Evolutionary conservation across 2,113 vertebrate genomes (phyloP), one percentile per base, ranked within the genome.

Genomic region (Ceuthmochares aereus): DNA sequence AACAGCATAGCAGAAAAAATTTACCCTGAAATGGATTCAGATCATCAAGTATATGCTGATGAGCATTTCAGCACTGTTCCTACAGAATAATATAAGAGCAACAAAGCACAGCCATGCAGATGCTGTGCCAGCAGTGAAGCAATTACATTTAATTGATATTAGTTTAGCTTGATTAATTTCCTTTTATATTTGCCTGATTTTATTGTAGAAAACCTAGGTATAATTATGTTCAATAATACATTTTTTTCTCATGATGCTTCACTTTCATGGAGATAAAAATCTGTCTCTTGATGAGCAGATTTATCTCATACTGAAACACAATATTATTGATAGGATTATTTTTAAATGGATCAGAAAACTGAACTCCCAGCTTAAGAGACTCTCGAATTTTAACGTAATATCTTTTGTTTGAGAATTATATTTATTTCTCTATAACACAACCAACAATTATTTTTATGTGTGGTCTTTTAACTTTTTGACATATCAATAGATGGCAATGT

Each of bases 151-250:
- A 80, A 79, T 70, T 73, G 23, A 67, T 63, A 82, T 76, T 54
- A 83, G 16, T 52, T 94, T 88, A 91, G 18, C 9, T 17, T 88
- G 60, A 95, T 90, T 72, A 80, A 59, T 79, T 78, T 91, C 87
- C 10, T 85, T 91, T 72, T 80, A 34, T 88, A 68, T 93, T 86
- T 94, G 5, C 6, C 10, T 68, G 18, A 42, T 59, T 73, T 81
- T 79, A 3, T 19, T 64, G 32, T 34, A 74, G n/a, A 77, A 88
- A 72, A 45, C 2, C 20, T 56, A 78, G 37, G 5, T 52, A 43
- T 60, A 76, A 77, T 78, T 75, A 52, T 18, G 30, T 72, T 90
- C 25, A 70, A 19, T 27, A 64, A 21, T 8, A 5, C 3, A 8
- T 15, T 34, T 67, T 63, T 70, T 42, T 16, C 26, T 62, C 51